These are phyloP conservation scores for Ariopsis seemanni DNA, from an alignment of 2,113 vertebrate species.

Conservation along the genomic window DNA sequence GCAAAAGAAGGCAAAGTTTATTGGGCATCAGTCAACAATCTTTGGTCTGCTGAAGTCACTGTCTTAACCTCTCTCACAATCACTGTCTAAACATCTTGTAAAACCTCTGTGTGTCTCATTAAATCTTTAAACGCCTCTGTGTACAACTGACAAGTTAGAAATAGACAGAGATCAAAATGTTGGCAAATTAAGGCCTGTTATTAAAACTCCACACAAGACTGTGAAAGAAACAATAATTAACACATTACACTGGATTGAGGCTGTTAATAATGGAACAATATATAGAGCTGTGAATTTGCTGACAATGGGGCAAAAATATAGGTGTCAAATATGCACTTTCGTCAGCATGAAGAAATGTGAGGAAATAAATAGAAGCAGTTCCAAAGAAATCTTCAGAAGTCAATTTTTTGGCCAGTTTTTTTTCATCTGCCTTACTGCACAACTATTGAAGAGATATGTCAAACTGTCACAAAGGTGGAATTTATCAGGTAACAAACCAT, in stretches of 20 bases:
- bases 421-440: constrained; percentile 9
- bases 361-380: constrained; percentile 38
- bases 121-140: constrained; percentile 16
- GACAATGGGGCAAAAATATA: constrained; percentile 48
- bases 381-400: constrained; percentile 31
- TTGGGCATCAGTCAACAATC: neutral
- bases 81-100: neutral
- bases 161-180: constrained; percentile 33
- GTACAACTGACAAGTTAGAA: constrained; percentile 27
- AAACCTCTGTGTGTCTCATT: constrained; percentile 26
- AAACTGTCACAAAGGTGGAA: neutral
- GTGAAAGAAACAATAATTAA: constrained; percentile 45
- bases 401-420: constrained; percentile 14
- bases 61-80: neutral
- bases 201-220: constrained; percentile 39
- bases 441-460: constrained; percentile 18
- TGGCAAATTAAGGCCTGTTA: constrained; percentile 43
- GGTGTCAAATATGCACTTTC: constrained; percentile 35
- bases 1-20: neutral
- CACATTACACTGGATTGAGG: constrained; percentile 18
- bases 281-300: constrained; percentile 37
- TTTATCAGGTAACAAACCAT: constrained; percentile 16
- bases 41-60: neutral
- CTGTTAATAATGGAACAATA: constrained; percentile 47
- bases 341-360: constrained; percentile 30